Conservation (phyloP, 2,888 invertebrate species). For the Catocala sponsa region DNA sequence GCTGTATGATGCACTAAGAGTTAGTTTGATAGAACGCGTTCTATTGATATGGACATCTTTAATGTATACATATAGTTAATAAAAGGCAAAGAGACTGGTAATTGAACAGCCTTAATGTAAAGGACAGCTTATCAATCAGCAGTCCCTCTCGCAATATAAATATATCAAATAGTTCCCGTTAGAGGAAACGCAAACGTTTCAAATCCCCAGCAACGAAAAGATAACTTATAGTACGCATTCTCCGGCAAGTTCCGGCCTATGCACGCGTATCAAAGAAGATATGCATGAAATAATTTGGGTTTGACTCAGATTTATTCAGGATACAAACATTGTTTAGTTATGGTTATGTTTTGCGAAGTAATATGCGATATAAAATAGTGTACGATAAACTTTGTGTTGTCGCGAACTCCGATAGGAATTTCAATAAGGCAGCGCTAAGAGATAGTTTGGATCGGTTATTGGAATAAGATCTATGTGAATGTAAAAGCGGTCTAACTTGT, state of each 20-base stretch:
- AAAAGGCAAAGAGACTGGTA: no score
- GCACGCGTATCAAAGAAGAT: constrained; percentile 29
- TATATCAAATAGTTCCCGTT: no score
- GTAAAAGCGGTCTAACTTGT: no score
- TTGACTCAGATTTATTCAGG: constrained; percentile 25
- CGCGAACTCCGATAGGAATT: constrained; percentile 33
- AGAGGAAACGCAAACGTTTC: no score
- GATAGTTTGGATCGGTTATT: constrained; percentile 37
- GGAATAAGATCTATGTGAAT: constrained; percentile 27
- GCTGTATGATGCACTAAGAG: no score
- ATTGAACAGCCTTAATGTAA: no score
- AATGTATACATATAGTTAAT: no score
- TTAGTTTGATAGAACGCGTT: no score
- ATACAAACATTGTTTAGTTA: constrained; percentile 20
- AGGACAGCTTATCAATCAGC: no score
- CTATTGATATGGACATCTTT: no score
- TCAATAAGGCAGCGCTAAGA: constrained; percentile 39
- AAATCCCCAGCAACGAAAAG: neutral
- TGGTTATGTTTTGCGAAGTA: constrained; percentile 28
- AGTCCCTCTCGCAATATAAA: no score
- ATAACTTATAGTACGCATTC: constrained; percentile 21
- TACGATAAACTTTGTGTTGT: constrained; percentile 31
- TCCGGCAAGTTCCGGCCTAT: constrained; percentile 27
- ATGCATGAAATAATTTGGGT: constrained; percentile 32
- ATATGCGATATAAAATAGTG: constrained; percentile 34